Percentiles rank a stretch among this genome's conserved stretches.
These are phyloP conservation scores for Malurus melanocephalus DNA, from an alignment of 2,113 vertebrate genomes.

Conservation along the genomic window DNA sequence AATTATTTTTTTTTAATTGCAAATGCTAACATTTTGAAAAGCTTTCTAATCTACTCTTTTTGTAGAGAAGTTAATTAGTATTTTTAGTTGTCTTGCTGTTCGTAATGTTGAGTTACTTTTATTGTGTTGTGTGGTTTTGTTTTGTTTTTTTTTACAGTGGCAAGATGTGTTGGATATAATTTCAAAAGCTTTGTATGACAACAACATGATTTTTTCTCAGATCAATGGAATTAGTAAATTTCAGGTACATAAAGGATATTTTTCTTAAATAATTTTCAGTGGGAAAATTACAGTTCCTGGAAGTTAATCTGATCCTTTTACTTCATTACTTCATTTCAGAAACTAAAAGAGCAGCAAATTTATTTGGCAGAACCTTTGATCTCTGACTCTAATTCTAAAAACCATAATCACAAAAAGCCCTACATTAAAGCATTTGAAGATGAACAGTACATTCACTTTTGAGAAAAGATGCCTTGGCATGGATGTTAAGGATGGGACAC, in stretches of 20 bases:
- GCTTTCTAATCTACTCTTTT: neutral
- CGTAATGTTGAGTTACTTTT: conserved; percentile 17
- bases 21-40: neutral
- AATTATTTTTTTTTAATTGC: neutral
- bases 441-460: neutral
- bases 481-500: neutral
- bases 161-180: conserved; percentile 97
- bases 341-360: neutral
- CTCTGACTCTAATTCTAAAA: neutral
- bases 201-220: conserved; percentile 94
- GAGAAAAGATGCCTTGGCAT: neutral
- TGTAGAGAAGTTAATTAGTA: neutral
- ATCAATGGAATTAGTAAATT: conserved; percentile 96
- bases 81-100: neutral
- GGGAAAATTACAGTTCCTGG: neutral
- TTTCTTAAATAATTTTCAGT: neutral
- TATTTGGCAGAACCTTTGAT: neutral
- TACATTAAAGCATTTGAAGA: neutral
- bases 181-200: conserved; percentile 94
- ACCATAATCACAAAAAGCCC: neutral
- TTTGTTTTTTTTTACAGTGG: conserved; percentile 79
- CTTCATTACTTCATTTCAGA: neutral
- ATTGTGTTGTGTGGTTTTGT: neutral
- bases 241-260: conserved; percentile 78
- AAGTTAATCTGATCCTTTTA: neutral